These are phyloP conservation scores for Mareca penelope DNA, from an alignment of 2,797 vertebrate genomes.

Conservation along the genomic window DNA sequence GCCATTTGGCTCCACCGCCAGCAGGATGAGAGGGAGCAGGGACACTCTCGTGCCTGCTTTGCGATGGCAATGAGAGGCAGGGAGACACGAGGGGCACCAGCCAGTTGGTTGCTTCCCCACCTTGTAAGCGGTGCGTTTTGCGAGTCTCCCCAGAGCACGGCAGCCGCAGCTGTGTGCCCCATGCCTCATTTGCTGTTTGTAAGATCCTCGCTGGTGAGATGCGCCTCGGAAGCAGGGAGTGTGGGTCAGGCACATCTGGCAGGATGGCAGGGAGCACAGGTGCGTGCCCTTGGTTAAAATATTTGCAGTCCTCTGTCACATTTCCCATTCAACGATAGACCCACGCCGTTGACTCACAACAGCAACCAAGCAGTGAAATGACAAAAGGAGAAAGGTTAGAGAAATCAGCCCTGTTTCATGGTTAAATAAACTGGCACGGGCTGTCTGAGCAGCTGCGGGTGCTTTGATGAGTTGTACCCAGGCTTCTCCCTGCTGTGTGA, in stretches of 20 bases:
- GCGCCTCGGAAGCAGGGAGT: not conserved
- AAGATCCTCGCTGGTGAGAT: not conserved
- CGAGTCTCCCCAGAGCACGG: fast-evolving
- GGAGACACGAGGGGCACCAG: not conserved
- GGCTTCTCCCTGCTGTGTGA: not conserved
- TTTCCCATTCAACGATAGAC: fast-evolving
- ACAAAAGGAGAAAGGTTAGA: not conserved
- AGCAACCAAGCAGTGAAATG: fast-evolving
- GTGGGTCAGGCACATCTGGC: not conserved
- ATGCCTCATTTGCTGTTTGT: not conserved
- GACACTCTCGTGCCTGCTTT: fast-evolving
- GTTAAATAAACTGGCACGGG: not conserved
- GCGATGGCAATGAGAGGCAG: not conserved
- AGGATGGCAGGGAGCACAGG: not conserved
- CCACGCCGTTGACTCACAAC: fast-evolving
- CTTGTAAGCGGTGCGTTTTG: not conserved
- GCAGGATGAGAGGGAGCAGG: not conserved
- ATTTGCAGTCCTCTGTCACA: fast-evolving
- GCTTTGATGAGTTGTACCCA: not conserved
- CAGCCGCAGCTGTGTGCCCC: not conserved
- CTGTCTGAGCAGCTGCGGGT: not conserved
- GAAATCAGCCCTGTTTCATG: fast-evolving
- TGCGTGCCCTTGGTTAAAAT: not conserved
- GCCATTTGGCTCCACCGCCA: not conserved
- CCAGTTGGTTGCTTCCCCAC: not conserved